A percentile compares a stretch with the other conserved stretches of the same genome.
Conservation (phyloP, 2,113 vertebrate genomes). For the Eulemur rufifrons region DNA sequence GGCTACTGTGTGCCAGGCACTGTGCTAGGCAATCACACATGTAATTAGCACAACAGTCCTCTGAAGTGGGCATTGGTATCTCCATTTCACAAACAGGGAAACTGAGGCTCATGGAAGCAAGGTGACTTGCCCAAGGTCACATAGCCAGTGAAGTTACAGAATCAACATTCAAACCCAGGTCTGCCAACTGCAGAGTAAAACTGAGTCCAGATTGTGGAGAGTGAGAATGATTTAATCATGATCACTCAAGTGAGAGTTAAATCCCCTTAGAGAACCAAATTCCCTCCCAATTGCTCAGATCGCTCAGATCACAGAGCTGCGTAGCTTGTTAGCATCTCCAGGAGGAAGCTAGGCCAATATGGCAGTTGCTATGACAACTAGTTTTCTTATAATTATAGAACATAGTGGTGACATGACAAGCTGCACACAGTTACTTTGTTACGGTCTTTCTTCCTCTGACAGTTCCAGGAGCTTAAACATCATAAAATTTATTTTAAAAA, state of each 20-base stretch:
- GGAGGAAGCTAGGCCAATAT: constrained; percentile 11
- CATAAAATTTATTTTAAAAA: neutral
- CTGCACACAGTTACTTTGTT: constrained; percentile 55
- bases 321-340: constrained; percentile 55
- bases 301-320: neutral
- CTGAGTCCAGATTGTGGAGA: neutral
- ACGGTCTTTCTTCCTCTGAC: constrained; percentile 55
- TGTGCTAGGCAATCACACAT: neutral
- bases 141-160: neutral
- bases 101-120: neutral
- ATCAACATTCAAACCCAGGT: neutral
- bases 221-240: neutral
- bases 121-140: neutral
- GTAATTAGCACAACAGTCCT: fast-evolving
- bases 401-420: constrained; percentile 54
- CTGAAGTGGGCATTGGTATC: too few relatives aligned
- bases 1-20: neutral
- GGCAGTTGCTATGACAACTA: constrained; percentile 70
- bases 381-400: constrained; percentile 65
- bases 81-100: neutral
- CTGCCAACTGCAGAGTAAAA: neutral
- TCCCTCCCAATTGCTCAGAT: neutral
- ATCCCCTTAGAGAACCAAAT: neutral
- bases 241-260: neutral
- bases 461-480: constrained; percentile 38